Conservation (phyloP, 2,113 vertebrate genomes). For the Notothenia rossii region DNA sequence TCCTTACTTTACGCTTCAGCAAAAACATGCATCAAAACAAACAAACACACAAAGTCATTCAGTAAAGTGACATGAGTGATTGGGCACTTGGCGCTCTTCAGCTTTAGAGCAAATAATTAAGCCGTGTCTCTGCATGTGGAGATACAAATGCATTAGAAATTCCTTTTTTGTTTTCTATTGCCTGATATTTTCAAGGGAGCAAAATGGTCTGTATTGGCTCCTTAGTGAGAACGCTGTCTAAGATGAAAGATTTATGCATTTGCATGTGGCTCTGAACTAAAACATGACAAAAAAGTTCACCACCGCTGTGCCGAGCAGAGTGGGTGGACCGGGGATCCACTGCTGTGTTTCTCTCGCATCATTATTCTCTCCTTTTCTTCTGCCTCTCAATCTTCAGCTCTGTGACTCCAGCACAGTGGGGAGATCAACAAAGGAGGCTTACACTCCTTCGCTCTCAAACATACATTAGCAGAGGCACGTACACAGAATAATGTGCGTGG, state of each 20-base stretch:
- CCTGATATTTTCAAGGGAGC: constrained; percentile 69
- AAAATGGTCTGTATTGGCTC: constrained; percentile 70
- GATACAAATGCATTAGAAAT: constrained; percentile 61
- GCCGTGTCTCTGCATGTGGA: constrained; percentile 38
- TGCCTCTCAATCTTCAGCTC: constrained; percentile 72
- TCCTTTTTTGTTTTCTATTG: constrained; percentile 49
- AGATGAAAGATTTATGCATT: constrained; percentile 81
- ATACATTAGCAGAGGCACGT: constrained; percentile 64
- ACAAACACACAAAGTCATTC: constrained; percentile 49
- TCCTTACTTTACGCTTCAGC: constrained; percentile 33
- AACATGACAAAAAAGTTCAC: constrained; percentile 80
- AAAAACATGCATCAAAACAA: constrained; percentile 38
- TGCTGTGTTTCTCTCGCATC: constrained; percentile 79
- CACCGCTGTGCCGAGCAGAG: constrained; percentile 73
- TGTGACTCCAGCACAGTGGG: constrained; percentile 72
- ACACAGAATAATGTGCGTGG: constrained; percentile 58
- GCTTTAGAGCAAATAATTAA: constrained; percentile 75
- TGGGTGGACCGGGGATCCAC: constrained; percentile 80
- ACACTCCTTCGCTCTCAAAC: constrained; percentile 70
- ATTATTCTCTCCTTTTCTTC: constrained; percentile 72
- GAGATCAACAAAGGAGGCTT: constrained; percentile 73
- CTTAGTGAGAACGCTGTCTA: constrained; percentile 59
- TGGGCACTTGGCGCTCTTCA: constrained; percentile 42
- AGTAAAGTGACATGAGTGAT: constrained; percentile 53
- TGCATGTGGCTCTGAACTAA: constrained; percentile 80